Evolutionary conservation across 2,113 vertebrate species (phyloP).

Genomic region (Corynorhinus townsendii): DNA sequence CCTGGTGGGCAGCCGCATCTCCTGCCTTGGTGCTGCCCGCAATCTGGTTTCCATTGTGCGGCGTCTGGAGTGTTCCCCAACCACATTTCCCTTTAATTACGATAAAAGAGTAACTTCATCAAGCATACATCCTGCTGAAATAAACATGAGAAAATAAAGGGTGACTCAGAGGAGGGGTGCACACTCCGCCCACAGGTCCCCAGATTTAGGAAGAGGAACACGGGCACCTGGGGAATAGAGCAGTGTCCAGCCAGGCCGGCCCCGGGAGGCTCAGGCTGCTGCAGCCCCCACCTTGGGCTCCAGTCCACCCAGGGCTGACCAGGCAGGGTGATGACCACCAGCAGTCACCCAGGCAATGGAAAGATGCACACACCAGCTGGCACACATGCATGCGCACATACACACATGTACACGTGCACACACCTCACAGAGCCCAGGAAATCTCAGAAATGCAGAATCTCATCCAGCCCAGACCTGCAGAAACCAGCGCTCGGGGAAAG

Average conservation of each 20-base stretch:
- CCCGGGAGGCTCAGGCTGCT: neutral
- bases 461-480: neutral
- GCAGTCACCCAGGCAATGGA: neutral
- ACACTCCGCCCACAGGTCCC: neutral
- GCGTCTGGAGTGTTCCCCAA: slow-evolving; percentile 69
- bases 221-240: neutral
- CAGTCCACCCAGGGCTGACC: neutral
- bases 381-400: too few relatives aligned
- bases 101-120: slow-evolving; percentile 87
- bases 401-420: too few relatives aligned
- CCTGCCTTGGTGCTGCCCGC: slow-evolving; percentile 53
- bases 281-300: neutral
- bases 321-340: neutral
- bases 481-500: neutral
- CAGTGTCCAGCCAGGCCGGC: neutral
- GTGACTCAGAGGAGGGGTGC: slow-evolving; percentile 49
- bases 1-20: neutral
- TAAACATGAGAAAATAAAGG: slow-evolving; percentile 77
- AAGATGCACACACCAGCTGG: neutral
- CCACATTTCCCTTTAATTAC: slow-evolving; percentile 86
- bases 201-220: slow-evolving; percentile 18
- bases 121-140: slow-evolving; percentile 81
- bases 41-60: slow-evolving; percentile 82
- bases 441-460: neutral
- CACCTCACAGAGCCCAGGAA: too few relatives aligned